phyloP scores from a whole-genome alignment of 2,797 vertebrate species.

The Pelobates cultripes region DNA sequence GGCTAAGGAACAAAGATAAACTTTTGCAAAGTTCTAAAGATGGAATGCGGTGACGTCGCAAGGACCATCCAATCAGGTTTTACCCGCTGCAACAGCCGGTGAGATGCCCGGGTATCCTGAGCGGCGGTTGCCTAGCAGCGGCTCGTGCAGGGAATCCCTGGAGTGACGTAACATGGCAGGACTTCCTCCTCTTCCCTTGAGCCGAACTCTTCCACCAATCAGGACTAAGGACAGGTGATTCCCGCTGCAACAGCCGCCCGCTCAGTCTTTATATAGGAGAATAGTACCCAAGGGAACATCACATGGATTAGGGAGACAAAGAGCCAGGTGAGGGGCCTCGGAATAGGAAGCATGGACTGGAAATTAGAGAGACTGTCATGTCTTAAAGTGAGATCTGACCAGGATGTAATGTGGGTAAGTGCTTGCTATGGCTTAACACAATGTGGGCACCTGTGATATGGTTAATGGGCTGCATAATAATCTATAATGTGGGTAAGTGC shows the following conservation, averaged over 20 bases:
- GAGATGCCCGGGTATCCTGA: no score
- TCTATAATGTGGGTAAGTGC: no score
- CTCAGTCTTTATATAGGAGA: conserved; percentile 69
- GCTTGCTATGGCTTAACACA: no score
- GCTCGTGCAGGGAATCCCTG: conserved; percentile 58
- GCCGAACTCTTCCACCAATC: conserved; percentile 65
- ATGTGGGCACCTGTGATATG: no score
- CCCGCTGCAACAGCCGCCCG: conserved; percentile 78
- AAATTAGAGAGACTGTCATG: conserved; percentile 42
- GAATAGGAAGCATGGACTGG: conserved; percentile 43
- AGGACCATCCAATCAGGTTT: conserved; percentile 11
- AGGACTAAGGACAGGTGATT: conserved; percentile 64
- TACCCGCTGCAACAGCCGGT: conserved; percentile 33
- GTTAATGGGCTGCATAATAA: no score
- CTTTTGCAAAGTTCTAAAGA: conserved; percentile 14
- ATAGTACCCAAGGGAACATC: conserved; percentile 18
- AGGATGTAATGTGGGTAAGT: conserved; percentile 62
- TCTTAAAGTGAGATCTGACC: conserved; percentile 53
- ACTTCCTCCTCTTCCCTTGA: not conserved
- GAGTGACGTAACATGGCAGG: conserved; percentile 18
- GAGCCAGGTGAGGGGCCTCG: not conserved
- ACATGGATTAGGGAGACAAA: not conserved
- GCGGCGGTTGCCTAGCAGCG: not conserved
- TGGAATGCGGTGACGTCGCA: conserved; percentile 51
- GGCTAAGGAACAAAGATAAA: no score